phyloP scores from a whole-genome alignment of 2,888 invertebrate species.

The Dioctria rufipes region DNA sequence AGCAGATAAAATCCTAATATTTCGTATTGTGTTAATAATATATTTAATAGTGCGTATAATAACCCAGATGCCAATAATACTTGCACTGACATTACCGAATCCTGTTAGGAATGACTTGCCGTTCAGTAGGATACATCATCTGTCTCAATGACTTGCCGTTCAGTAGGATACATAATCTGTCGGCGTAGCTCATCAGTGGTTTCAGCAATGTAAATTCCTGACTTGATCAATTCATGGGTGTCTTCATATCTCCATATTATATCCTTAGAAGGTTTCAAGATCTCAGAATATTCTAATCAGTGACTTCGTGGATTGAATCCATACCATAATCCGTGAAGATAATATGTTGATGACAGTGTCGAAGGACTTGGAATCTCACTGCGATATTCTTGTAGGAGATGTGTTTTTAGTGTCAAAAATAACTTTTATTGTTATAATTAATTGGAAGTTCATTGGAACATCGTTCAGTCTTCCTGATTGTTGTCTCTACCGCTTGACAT shows the following conservation, averaged over 20 bases:
- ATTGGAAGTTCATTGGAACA: conserved; percentile 4
- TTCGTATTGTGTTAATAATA: background rate
- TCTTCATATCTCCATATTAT: background rate
- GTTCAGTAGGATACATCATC: background rate
- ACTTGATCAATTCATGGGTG: background rate
- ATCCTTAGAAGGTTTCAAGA: background rate
- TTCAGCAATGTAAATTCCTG: background rate
- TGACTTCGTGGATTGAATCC: background rate
- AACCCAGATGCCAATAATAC: background rate
- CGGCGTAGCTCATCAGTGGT: background rate
- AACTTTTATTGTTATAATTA: background rate
- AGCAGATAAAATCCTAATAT: background rate
- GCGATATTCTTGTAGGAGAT: background rate
- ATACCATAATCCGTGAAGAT: background rate
- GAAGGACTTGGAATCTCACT: background rate
- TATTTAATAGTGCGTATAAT: background rate
- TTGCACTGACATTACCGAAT: background rate
- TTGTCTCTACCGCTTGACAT: background rate
- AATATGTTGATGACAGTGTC: background rate
- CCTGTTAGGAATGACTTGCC: background rate
- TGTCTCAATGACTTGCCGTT: background rate
- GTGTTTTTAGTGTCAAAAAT: conserved; percentile 1
- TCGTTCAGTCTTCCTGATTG: background rate
- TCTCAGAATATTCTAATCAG: background rate
- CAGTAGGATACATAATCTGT: conserved; percentile 4